phyloP scores from a whole-genome alignment of 2,113 vertebrate genomes.

The Lepus europaeus region DNA sequence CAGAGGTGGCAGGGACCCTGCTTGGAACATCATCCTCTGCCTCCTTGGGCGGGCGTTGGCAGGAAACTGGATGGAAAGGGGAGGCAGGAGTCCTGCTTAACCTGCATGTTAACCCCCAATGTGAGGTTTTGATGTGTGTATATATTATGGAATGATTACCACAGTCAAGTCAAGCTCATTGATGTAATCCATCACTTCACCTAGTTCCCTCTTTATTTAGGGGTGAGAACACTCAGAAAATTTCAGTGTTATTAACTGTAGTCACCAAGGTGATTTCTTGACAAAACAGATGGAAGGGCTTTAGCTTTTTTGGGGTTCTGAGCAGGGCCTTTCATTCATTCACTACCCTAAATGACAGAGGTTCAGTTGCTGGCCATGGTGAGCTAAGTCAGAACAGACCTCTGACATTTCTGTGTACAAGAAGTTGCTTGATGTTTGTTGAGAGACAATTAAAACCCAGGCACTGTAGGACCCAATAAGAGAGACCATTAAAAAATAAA shows the following conservation, averaged over 20 bases:
- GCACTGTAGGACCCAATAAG: background rate
- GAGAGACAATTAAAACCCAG: background rate
- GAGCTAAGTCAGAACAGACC: background rate
- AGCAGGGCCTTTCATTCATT: background rate
- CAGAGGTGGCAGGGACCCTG: no score
- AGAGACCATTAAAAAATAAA: constrained; percentile 29
- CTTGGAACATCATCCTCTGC: no score
- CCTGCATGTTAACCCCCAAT: no score
- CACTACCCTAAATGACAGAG: background rate
- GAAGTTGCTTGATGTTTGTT: background rate
- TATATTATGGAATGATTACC: background rate
- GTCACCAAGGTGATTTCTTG: background rate
- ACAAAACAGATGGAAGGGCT: background rate
- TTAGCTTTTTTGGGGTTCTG: background rate
- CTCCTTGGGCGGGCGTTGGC: no score
- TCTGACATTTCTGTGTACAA: background rate
- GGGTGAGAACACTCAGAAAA: background rate
- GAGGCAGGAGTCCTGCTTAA: no score
- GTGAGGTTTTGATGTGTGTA: background rate
- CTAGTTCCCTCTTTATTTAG: background rate
- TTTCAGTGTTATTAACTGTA: background rate
- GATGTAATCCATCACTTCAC: background rate
- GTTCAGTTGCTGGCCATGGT: background rate
- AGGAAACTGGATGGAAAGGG: no score
- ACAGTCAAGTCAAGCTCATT: background rate